Evolutionary conservation across 2,888 invertebrate genomes (phyloP).

Genomic region (Syrista parreyssii): DNA sequence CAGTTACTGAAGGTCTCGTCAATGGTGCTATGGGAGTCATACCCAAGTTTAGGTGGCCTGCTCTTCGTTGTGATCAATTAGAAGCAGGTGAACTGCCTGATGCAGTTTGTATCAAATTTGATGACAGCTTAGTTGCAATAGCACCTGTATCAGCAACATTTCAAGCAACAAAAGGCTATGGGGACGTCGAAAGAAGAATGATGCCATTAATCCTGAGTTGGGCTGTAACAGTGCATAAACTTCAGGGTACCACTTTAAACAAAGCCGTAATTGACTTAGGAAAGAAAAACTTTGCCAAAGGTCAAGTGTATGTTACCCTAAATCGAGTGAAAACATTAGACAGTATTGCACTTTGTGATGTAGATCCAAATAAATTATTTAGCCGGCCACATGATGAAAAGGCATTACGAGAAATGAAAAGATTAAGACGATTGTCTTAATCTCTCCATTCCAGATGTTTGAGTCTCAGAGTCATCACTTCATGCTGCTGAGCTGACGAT

Average conservation of each 20-base stretch:
- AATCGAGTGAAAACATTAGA: too few species aligned
- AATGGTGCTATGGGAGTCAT: constrained; percentile 19
- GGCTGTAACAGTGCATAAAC: constrained; percentile 26
- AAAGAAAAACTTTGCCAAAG: too few species aligned
- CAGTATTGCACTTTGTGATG: too few species aligned
- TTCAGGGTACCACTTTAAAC: constrained; percentile 26
- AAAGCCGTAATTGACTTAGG: too few species aligned
- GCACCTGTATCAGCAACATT: constrained; percentile 24
- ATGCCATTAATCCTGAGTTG: constrained; percentile 21
- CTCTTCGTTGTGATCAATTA: constrained; percentile 21
- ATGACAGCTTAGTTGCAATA: constrained; percentile 9
- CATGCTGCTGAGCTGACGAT: too few species aligned
- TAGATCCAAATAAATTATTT: too few species aligned
- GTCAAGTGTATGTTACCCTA: too few species aligned
- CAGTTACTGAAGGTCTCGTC: constrained; percentile 26
- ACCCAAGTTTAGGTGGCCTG: constrained; percentile 15
- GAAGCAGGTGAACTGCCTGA: constrained; percentile 20
- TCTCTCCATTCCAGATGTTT: too few species aligned
- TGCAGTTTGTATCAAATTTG: constrained; percentile 13
- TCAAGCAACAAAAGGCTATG: constrained; percentile 18
- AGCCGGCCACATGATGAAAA: too few species aligned
- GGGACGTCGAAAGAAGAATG: constrained; percentile 20
- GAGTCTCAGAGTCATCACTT: too few species aligned
- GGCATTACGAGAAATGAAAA: too few species aligned
- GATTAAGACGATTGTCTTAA: too few species aligned